Evolutionary conservation across 1,140 invertebrate species (phyloP).

Genomic region (Melipona quadrifasciata): DNA sequence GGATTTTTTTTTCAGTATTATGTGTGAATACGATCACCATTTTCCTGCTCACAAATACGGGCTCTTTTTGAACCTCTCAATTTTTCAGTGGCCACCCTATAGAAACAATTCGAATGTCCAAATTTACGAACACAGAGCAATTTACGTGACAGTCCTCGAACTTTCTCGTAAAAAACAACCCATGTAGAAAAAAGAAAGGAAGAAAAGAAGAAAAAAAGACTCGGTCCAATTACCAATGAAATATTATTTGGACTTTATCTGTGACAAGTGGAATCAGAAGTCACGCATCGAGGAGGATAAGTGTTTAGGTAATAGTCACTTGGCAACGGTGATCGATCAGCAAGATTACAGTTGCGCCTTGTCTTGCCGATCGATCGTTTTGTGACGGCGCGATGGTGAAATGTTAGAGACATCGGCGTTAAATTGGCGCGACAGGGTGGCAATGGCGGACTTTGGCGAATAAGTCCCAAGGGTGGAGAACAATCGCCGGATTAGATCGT

Average conservation of each 20-base stretch:
- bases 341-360: constrained; percentile 21
- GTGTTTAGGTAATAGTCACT: constrained; percentile 70
- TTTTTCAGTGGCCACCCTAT: neutral
- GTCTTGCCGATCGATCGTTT: constrained; percentile 48
- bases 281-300: constrained; percentile 12
- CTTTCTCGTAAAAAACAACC: no score
- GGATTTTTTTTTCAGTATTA: no score
- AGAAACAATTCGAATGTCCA: neutral
- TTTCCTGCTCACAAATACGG: no score
- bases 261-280: neutral
- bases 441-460: constrained; percentile 8
- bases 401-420: neutral
- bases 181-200: neutral
- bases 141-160: no score
- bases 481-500: neutral
- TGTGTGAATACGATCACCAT: no score
- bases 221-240: neutral
- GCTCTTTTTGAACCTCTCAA: no score
- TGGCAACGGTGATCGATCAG: constrained; percentile 69
- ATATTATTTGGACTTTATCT: constrained; percentile 13
- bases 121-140: no score
- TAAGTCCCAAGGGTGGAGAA: neutral
- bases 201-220: neutral
- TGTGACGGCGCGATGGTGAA: constrained; percentile 22
- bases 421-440: constrained; percentile 9